phyloP scores from a whole-genome alignment of 2,888 invertebrate genomes.

The Margaritifera margaritifera region DNA sequence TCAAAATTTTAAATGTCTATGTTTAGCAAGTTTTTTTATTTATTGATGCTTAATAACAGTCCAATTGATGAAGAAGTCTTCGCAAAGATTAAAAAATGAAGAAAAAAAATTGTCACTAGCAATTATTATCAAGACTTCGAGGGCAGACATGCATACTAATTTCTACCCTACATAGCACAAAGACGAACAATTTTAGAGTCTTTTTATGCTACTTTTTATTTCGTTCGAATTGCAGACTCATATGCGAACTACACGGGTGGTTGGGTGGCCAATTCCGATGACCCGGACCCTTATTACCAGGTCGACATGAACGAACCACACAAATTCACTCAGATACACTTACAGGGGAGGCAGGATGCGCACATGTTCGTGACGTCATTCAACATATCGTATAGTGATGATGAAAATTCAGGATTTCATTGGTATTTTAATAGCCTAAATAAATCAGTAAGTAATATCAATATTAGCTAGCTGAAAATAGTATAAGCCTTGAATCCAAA shows the following conservation, averaged over 20 bases:
- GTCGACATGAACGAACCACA: conserved; percentile 50
- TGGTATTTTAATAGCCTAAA: conserved; percentile 25
- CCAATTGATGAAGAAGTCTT: too few relatives aligned
- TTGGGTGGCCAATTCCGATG: conserved; percentile 58
- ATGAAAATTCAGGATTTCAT: conserved; percentile 17
- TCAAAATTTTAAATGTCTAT: too few relatives aligned
- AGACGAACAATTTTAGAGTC: too few relatives aligned
- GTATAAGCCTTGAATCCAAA: background rate
- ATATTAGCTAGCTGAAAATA: background rate
- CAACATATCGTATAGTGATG: conserved; percentile 41
- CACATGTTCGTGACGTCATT: conserved; percentile 56
- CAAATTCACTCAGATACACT: conserved; percentile 51
- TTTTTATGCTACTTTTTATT: too few relatives aligned
- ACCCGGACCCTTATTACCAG: conserved; percentile 54
- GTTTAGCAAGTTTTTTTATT: too few relatives aligned
- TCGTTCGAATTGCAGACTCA: too few relatives aligned
- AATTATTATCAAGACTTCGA: too few relatives aligned
- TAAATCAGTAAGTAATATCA: conserved; percentile 18
- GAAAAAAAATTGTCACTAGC: too few relatives aligned
- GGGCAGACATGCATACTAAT: too few relatives aligned
- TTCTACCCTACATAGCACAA: too few relatives aligned
- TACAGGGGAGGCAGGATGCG: conserved; percentile 57
- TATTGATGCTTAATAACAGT: too few relatives aligned
- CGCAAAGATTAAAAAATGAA: too few relatives aligned
- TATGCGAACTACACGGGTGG: conserved; percentile 48